Conservation (phyloP, 2,888 invertebrate species). For the Cinara cedri region DNA sequence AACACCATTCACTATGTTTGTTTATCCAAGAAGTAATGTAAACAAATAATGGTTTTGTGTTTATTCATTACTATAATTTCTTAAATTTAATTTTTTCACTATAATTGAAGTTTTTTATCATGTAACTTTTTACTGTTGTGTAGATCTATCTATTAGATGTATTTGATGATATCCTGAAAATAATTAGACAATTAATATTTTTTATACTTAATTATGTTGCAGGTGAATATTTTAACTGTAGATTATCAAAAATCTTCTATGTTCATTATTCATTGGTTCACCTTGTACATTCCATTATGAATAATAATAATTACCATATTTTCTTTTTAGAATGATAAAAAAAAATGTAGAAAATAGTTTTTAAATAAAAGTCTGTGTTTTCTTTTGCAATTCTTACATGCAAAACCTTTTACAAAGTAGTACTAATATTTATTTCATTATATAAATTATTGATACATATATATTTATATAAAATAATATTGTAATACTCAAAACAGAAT, state of each 20-base stretch:
- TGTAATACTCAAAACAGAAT: slow-evolving; percentile 34
- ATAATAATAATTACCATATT: slow-evolving; percentile 36
- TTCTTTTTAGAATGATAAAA: slow-evolving; percentile 17
- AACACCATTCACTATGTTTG: too few species aligned
- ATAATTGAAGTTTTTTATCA: too few species aligned
- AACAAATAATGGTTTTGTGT: too few species aligned
- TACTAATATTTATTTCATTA: slow-evolving; percentile 44
- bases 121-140: too few species aligned
- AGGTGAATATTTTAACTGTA: slow-evolving; percentile 43
- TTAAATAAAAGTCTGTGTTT: slow-evolving; percentile 13
- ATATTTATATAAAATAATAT: too few species aligned
- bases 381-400: neutral
- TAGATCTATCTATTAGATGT: too few species aligned
- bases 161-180: neutral
- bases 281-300: slow-evolving; percentile 56
- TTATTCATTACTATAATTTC: too few species aligned
- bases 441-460: slow-evolving; percentile 30
- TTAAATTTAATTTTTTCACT: too few species aligned
- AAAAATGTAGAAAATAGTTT: slow-evolving; percentile 35
- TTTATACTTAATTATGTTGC: slow-evolving; percentile 25
- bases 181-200: slow-evolving; percentile 27
- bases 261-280: slow-evolving; percentile 55
- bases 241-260: slow-evolving; percentile 49
- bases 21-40: too few species aligned
- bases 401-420: slow-evolving; percentile 33